Percentiles rank a stretch among this genome's conserved stretches.
These are phyloP conservation scores for Callocephalon fimbriatum DNA, from an alignment of 2,113 vertebrate genomes.

Conservation along the genomic window DNA sequence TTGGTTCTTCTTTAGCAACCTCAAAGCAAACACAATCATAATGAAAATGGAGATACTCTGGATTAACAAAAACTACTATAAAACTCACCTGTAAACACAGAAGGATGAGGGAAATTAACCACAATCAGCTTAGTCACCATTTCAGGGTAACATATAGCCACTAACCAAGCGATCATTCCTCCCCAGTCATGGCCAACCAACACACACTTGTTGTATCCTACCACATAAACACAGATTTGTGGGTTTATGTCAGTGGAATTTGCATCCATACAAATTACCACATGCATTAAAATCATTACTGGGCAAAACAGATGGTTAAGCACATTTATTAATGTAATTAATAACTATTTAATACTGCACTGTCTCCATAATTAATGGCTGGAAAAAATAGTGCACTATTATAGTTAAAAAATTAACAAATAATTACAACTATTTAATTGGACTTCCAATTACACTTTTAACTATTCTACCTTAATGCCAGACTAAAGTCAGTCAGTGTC, in stretches of 20 bases:
- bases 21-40: background rate
- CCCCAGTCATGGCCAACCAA: constrained; percentile 98
- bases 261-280: background rate
- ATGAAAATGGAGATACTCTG: background rate
- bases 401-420: background rate
- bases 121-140: constrained; percentile 96
- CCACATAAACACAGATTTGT: constrained; percentile 53
- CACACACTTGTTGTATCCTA: constrained; percentile 96
- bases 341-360: background rate
- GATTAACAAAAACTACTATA: background rate
- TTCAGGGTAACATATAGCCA: constrained; percentile 95
- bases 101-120: constrained; percentile 95
- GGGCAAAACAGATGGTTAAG: background rate
- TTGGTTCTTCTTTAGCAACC: background rate
- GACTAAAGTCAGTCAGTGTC: background rate
- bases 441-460: background rate
- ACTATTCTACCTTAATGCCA: background rate
- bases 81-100: constrained; percentile 88
- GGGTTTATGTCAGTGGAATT: constrained; percentile 34
- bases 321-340: background rate
- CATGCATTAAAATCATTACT: background rate
- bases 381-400: background rate
- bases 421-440: background rate
- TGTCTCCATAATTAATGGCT: background rate
- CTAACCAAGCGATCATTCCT: constrained; percentile 94